These are phyloP conservation scores for Megaustenia siamemsis DNA, from an alignment of 2,888 invertebrate species.

Conservation along the genomic window DNA sequence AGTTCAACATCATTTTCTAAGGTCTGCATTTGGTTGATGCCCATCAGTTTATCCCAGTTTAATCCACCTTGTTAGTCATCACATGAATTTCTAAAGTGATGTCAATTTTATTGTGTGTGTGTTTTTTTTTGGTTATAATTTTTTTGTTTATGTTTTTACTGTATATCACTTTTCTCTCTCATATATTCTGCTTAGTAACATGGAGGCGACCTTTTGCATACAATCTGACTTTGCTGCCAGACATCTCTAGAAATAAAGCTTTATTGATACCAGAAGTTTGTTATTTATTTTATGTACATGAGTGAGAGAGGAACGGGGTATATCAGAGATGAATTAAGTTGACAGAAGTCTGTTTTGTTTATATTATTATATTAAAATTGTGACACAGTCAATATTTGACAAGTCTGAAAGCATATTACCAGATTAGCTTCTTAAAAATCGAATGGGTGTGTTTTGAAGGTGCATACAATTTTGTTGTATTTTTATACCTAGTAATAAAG, in stretches of 20 bases:
- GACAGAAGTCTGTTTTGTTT: too few species aligned
- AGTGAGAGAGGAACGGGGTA: too few species aligned
- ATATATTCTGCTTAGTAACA: conserved; percentile 39
- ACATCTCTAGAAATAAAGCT: conserved; percentile 48
- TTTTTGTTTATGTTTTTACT: not conserved
- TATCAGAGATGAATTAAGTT: too few species aligned
- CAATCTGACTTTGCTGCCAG: conserved; percentile 19
- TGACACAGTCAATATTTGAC: too few species aligned
- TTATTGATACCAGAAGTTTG: conserved; percentile 19
- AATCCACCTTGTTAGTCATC: not conserved
- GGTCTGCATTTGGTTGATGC: too few species aligned
- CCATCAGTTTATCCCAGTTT: not conserved
- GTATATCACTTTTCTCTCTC: conserved; percentile 10
- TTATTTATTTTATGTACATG: conserved; percentile 1
- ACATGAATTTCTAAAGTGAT: not conserved
- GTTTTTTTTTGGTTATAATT: too few species aligned
- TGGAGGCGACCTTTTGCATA: conserved; percentile 52
- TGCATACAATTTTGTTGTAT: too few species aligned
- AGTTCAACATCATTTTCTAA: not conserved
- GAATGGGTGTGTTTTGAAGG: too few species aligned
- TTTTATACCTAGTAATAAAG: too few species aligned
- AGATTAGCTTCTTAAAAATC: too few species aligned
- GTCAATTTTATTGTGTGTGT: not conserved
- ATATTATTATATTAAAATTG: too few species aligned
- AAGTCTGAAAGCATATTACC: too few species aligned